Percentiles rank a stretch among this genome's conserved stretches.
Evolutionary conservation across 2,113 vertebrate species (phyloP).

Genomic region (Aythya baeri): DNA sequence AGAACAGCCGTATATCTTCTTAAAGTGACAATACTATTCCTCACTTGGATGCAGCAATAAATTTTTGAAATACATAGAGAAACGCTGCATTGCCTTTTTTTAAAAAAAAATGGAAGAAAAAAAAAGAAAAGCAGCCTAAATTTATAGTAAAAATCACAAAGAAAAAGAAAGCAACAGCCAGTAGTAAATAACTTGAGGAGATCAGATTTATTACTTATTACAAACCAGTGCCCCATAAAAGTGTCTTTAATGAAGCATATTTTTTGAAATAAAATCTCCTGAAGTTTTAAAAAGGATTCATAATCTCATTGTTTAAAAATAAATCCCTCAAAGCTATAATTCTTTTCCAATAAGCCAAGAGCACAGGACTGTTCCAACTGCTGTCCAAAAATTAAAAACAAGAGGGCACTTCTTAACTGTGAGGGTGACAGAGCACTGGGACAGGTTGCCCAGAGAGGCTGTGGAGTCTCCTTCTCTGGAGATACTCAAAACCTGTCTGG

Average conservation of each 20-base stretch:
- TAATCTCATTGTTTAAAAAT: neutral
- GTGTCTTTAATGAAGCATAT: neutral
- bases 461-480: no score
- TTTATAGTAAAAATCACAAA: neutral
- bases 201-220: neutral
- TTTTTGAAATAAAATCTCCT: neutral
- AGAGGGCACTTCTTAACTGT: no score
- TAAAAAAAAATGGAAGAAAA: neutral
- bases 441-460: no score
- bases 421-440: no score
- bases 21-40: neutral
- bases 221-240: neutral
- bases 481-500: no score
- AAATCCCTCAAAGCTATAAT: neutral
- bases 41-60: neutral
- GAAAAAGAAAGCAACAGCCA: neutral
- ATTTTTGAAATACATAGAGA: neutral
- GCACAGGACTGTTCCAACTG: neutral
- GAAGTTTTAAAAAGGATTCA: neutral
- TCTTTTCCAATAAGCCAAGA: neutral
- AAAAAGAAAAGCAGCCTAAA: neutral
- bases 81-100: neutral
- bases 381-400: neutral
- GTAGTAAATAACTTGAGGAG: neutral
- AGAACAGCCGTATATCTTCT: neutral